These are phyloP conservation scores for Astropecten irregularis DNA, from an alignment of 53 echinoderm and acorn worm species.

Conservation along the genomic window DNA sequence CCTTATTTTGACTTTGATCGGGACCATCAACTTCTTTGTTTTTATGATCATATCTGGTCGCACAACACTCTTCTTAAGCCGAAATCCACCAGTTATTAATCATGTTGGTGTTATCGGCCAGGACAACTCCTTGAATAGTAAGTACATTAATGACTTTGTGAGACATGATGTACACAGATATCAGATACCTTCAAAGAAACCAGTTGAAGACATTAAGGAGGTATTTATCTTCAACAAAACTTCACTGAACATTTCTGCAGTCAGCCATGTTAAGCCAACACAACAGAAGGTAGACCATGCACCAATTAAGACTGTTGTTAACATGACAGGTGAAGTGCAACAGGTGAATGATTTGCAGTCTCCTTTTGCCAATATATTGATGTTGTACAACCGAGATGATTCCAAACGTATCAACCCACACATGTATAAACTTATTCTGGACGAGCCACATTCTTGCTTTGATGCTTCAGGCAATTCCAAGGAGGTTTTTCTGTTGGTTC, in stretches of 20 bases:
- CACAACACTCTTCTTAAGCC: slow-evolving; percentile 31
- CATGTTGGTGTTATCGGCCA: background rate
- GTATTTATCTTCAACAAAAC: background rate
- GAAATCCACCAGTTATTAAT: background rate
- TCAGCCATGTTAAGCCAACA: too few species aligned
- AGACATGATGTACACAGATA: background rate
- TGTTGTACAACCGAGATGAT: background rate
- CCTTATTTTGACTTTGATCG: slow-evolving; percentile 61
- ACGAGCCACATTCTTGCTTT: slow-evolving; percentile 87
- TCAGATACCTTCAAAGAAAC: background rate
- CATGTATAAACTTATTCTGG: slow-evolving; percentile 71
- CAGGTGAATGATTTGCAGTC: background rate
- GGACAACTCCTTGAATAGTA: background rate
- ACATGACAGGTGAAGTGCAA: background rate
- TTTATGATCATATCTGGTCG: slow-evolving; percentile 71
- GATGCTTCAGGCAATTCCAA: slow-evolving; percentile 62
- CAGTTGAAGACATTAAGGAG: background rate
- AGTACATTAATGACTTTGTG: too few species aligned
- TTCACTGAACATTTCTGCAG: background rate
- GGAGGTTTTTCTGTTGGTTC: slow-evolving; percentile 81
- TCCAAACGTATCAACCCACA: slow-evolving; percentile 70
- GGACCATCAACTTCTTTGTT: slow-evolving; percentile 69
- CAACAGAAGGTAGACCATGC: background rate
- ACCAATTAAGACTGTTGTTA: background rate
- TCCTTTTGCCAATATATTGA: background rate